A percentile compares a stretch with the other conserved stretches of the same genome.
Evolutionary conservation across 2,113 vertebrate species (phyloP).

Genomic region (Tautogolabrus adspersus): DNA sequence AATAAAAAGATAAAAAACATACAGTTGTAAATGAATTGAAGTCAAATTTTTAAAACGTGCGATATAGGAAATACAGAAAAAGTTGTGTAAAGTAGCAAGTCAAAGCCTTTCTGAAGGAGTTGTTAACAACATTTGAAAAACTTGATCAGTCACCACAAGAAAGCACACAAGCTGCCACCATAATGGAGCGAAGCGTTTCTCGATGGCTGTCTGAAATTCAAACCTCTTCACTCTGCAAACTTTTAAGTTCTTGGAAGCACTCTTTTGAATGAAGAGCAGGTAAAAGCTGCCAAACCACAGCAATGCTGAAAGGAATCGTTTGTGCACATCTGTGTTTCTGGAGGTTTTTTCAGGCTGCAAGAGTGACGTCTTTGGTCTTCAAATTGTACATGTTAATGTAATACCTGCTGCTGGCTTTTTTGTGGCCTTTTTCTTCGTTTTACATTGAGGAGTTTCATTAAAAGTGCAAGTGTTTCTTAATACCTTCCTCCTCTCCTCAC

Average conservation of each 20-base stretch:
- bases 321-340: neutral
- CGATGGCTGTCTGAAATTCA: neutral
- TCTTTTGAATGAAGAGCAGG: neutral
- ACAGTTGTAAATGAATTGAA: no score
- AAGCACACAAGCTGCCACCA: neutral
- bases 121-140: neutral
- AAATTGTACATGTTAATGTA: neutral
- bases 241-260: neutral
- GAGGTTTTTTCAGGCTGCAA: no score
- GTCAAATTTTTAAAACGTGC: no score
- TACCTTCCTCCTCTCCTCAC: neutral
- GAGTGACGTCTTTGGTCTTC: neutral
- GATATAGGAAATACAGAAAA: no score
- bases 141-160: neutral
- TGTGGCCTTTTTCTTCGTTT: neutral
- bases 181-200: neutral
- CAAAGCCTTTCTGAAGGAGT: neutral
- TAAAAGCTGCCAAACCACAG: neutral
- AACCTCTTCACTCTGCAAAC: neutral
- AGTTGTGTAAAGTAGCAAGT: no score
- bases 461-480: neutral
- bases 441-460: slow-evolving; percentile 20
- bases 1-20: neutral
- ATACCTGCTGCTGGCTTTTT: neutral
- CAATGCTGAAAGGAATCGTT: neutral